Percentiles rank a stretch among this genome's conserved stretches.
Evolutionary conservation across 1,140 invertebrate genomes (phyloP).

Genomic region (Heliothis subflexa): DNA sequence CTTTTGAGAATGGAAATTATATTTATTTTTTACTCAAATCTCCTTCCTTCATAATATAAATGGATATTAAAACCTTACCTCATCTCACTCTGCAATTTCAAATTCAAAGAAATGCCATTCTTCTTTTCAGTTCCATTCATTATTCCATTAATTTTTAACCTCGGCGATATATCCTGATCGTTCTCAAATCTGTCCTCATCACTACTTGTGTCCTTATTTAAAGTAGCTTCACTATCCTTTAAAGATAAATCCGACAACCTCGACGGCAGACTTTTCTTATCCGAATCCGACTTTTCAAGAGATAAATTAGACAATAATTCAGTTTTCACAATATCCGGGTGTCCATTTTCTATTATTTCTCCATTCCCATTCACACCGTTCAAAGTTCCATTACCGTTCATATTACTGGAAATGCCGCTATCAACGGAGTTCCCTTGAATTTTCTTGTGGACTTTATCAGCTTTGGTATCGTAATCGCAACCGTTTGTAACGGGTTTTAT

Average conservation of each 20-base stretch:
- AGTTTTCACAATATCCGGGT: slow-evolving; percentile 55
- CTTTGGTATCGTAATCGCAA: slow-evolving; percentile 58
- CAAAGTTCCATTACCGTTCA: slow-evolving; percentile 59
- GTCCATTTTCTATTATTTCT: slow-evolving; percentile 56
- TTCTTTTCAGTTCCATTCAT: slow-evolving; percentile 67
- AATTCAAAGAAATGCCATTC: slow-evolving; percentile 78
- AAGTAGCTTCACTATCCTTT: slow-evolving; percentile 68
- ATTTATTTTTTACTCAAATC: too few relatives aligned
- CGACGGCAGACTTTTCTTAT: slow-evolving; percentile 63
- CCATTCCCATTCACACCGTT: slow-evolving; percentile 54
- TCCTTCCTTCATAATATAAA: background rate
- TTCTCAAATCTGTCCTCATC: slow-evolving; percentile 77
- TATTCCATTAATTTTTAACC: slow-evolving; percentile 58
- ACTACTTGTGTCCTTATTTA: slow-evolving; percentile 67
- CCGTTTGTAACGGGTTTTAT: slow-evolving; percentile 64
- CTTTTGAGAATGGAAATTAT: background rate
- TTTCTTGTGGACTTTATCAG: slow-evolving; percentile 63
- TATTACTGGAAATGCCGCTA: slow-evolving; percentile 78
- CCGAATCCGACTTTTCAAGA: slow-evolving; percentile 51
- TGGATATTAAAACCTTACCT: slow-evolving; percentile 59
- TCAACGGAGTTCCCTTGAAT: slow-evolving; percentile 76
- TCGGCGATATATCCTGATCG: slow-evolving; percentile 69
- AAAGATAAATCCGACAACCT: slow-evolving; percentile 76
- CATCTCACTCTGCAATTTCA: slow-evolving; percentile 82
- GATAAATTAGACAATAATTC: slow-evolving; percentile 27